phyloP scores from a whole-genome alignment of 2,113 vertebrate genomes.

The Mesitornis unicolor region DNA sequence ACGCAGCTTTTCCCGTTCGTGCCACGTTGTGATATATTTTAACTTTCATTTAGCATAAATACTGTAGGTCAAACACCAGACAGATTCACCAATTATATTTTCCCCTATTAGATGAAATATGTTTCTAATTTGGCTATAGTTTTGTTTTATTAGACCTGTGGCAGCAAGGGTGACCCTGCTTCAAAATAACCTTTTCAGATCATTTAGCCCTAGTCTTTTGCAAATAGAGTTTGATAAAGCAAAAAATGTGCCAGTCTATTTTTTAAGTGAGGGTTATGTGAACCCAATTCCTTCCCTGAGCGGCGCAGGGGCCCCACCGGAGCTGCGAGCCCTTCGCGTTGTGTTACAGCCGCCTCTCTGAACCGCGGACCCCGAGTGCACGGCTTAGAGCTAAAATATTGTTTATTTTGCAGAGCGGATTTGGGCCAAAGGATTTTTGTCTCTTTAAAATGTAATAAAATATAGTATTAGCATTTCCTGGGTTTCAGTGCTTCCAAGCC shows the following conservation, averaged over 20 bases:
- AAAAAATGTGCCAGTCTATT: conserved; percentile 27
- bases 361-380: rapidly evolving
- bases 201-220: conserved; percentile 4
- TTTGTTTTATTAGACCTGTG: conserved; percentile 76
- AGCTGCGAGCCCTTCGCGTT: not conserved
- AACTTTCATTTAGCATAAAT: conserved; percentile 65
- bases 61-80: conserved; percentile 72
- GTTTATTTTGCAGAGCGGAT: not conserved
- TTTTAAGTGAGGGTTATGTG: conserved; percentile 33
- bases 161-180: conserved; percentile 46
- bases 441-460: conserved; percentile 12
- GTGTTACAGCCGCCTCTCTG: not conserved
- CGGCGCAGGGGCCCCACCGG: conserved; percentile 1
- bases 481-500: not conserved
- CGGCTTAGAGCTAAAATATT: not conserved
- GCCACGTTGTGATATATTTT: conserved; percentile 67
- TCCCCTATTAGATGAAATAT: conserved; percentile 72
- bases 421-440: not conserved
- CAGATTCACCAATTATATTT: conserved; percentile 72
- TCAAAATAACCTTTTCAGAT: conserved; percentile 61
- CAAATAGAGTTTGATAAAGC: conserved; percentile 29
- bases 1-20: conserved; percentile 22
- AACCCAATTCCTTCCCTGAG: conserved; percentile 34
- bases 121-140: conserved; percentile 72
- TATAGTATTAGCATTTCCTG: not conserved